phyloP scores from a whole-genome alignment of 2,888 invertebrate genomes.

The Pyralis farinalis region DNA sequence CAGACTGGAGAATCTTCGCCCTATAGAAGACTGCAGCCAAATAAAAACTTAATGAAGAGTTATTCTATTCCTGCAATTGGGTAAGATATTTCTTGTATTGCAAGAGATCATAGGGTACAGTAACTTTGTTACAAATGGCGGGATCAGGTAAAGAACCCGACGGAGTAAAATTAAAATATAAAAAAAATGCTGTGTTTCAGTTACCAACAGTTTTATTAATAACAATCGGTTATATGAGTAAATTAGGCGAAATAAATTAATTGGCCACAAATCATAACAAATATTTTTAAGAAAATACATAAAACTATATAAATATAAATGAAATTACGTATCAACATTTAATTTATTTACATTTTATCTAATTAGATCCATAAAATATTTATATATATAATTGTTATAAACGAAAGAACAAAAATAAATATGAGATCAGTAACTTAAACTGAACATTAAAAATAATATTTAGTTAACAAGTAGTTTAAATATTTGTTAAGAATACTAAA shows the following conservation, averaged over 20 bases:
- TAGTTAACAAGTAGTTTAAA: slow-evolving; percentile 35
- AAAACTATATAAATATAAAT: slow-evolving; percentile 27
- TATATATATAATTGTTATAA: slow-evolving; percentile 24
- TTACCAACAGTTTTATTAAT: slow-evolving; percentile 67
- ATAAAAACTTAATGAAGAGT: no score
- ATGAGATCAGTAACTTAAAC: slow-evolving; percentile 47
- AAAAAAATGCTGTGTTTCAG: slow-evolving; percentile 27
- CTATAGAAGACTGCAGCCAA: no score
- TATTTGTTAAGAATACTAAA: slow-evolving; percentile 28
- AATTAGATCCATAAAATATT: slow-evolving; percentile 22
- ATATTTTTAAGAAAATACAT: slow-evolving; percentile 5
- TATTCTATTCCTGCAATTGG: no score
- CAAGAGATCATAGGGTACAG: no score
- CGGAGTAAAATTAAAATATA: slow-evolving; percentile 15
- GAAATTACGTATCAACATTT: slow-evolving; percentile 17
- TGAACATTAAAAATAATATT: slow-evolving; percentile 30
- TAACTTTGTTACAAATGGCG: no score
- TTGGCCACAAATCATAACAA: slow-evolving; percentile 18
- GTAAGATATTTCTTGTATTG: no score
- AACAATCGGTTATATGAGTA: slow-evolving; percentile 43
- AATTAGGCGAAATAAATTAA: slow-evolving; percentile 32
- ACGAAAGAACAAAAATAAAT: slow-evolving; percentile 31
- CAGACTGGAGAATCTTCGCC: no score
- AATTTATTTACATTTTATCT: slow-evolving; percentile 49
- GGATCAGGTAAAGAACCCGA: no score